phyloP scores from a whole-genome alignment of 2,888 invertebrate genomes.

The Drosophila nigritarsus region DNA sequence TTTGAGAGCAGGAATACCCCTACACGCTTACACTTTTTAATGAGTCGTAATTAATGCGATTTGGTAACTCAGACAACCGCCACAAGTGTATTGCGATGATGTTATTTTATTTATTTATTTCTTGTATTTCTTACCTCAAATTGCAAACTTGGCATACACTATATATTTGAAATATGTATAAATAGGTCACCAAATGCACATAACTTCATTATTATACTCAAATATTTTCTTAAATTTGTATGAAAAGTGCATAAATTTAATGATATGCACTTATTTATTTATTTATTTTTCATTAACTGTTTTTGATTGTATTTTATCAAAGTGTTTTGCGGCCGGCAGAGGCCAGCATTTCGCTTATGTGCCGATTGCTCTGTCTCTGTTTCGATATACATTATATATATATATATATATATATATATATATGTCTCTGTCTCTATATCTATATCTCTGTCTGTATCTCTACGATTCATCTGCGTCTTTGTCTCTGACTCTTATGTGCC shows the following conservation, averaged over 20 bases:
- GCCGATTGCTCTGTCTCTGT: constrained; percentile 7
- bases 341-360: constrained; percentile 30
- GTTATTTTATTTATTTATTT: not conserved
- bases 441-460: not conserved
- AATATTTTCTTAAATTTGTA: not conserved
- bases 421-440: not conserved
- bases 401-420: not conserved
- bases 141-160: not conserved
- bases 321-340: not conserved
- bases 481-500: not conserved
- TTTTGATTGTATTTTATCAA: constrained; percentile 9
- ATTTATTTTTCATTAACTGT: not conserved
- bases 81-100: no score
- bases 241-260: not conserved
- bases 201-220: no score
- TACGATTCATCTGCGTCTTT: not conserved
- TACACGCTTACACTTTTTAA: no score
- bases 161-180: not conserved
- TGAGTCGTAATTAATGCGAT: not conserved
- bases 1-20: not conserved
- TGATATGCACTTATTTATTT: not conserved
- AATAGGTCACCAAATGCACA: no score
- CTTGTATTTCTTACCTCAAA: not conserved
- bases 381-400: not conserved
- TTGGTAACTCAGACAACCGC: not conserved